phyloP scores from a whole-genome alignment of 1,140 invertebrate genomes.

The Meloidogyne hapla region DNA sequence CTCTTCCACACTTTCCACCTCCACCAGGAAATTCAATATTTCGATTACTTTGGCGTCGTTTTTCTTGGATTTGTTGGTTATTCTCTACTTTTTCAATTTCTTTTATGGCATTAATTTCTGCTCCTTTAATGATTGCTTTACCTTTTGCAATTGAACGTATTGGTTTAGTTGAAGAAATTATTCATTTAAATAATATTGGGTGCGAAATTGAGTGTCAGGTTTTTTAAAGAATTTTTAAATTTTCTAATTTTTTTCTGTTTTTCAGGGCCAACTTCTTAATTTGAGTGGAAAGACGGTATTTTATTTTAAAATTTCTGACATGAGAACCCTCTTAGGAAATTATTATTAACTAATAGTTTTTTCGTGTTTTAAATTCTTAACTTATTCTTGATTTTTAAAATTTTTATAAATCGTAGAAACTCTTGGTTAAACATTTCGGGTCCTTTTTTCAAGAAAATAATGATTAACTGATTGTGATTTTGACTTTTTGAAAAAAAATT shows the following conservation, averaged over 20 bases:
- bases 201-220: slow-evolving; percentile 54
- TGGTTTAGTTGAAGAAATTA: slow-evolving; percentile 5
- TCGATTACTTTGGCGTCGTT: slow-evolving; percentile 18
- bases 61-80: slow-evolving; percentile 38
- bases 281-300: slow-evolving; percentile 36
- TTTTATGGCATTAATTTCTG: slow-evolving; percentile 37
- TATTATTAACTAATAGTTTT: too few relatives aligned
- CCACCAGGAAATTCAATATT: neutral
- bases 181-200: neutral
- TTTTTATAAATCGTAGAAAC: too few relatives aligned
- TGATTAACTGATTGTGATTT: too few relatives aligned
- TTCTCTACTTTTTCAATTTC: slow-evolving; percentile 31
- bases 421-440: too few relatives aligned
- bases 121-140: slow-evolving; percentile 43
- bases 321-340: too few relatives aligned
- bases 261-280: slow-evolving; percentile 48
- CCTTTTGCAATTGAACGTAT: slow-evolving; percentile 35
- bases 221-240: neutral
- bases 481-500: too few relatives aligned
- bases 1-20: slow-evolving; percentile 10
- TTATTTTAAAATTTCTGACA: neutral
- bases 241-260: slow-evolving; percentile 10
- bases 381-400: too few relatives aligned
- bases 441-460: too few relatives aligned
- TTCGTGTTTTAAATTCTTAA: too few relatives aligned